Percentiles rank a stretch among this genome's conserved stretches.
Conservation (phyloP, 37 sponge, comb jelly and placozoan genomes). For the Eunapius fragilis region DNA sequence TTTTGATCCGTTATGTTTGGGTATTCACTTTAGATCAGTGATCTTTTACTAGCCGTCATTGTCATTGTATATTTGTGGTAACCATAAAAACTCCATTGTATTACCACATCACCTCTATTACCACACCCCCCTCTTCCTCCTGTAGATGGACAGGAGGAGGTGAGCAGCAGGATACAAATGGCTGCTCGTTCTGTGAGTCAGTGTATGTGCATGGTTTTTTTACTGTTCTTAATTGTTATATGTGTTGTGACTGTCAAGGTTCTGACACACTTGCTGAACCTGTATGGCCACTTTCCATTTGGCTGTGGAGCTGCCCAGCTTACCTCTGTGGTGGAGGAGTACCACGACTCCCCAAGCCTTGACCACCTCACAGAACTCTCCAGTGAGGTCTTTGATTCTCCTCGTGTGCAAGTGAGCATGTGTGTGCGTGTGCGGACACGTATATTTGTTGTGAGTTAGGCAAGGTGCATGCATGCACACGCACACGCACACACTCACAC, state of each 20-base stretch:
- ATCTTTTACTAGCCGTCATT: no score
- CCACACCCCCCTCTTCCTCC: not conserved
- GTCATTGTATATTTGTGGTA: no score
- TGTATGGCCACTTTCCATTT: conserved; percentile 87
- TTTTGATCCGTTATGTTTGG: no score
- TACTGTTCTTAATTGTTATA: not conserved
- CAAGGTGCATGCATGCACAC: not conserved
- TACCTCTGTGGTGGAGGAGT: conserved; percentile 59
- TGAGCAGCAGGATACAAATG: not conserved
- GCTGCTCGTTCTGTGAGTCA: conserved; percentile 31
- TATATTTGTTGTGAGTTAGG: no score
- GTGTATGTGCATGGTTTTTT: not conserved
- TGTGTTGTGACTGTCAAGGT: conserved; percentile 37
- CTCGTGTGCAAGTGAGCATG: conserved; percentile 71
- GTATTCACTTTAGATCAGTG: no score
- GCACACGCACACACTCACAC: not conserved
- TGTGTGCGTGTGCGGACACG: no score
- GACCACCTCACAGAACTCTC: conserved; percentile 59
- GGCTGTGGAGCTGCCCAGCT: conserved; percentile 82
- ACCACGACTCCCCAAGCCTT: conserved; percentile 59
- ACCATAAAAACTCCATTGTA: no score
- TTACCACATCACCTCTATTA: not conserved
- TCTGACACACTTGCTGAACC: conserved; percentile 65
- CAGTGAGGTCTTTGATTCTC: conserved; percentile 67
- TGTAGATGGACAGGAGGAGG: not conserved